Conservation (phyloP, 1,140 invertebrate genomes). For the Lordiphosa stackelbergi region DNA sequence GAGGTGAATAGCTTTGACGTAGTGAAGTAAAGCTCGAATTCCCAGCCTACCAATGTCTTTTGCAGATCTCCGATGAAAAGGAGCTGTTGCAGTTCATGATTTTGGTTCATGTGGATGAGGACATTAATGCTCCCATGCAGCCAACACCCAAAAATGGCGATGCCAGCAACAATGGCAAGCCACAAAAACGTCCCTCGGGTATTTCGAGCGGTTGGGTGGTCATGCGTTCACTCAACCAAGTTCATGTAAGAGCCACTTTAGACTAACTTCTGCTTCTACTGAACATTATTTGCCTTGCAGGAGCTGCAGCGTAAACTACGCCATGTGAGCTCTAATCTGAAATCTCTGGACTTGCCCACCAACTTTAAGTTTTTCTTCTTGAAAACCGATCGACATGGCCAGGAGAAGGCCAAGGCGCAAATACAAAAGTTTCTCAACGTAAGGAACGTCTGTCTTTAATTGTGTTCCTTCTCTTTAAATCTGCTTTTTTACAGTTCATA, state of each 20-base stretch:
- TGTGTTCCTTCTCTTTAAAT: not conserved
- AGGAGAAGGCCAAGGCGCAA: constrained; percentile 89
- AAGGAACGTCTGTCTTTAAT: constrained; percentile 48
- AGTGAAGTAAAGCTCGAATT: not conserved
- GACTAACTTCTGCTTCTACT: not conserved
- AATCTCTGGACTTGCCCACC: constrained; percentile 88
- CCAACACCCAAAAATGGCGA: constrained; percentile 33
- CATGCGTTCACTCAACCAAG: constrained; percentile 87
- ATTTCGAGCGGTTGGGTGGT: constrained; percentile 91
- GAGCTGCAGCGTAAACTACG: constrained; percentile 90
- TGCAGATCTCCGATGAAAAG: constrained; percentile 85
- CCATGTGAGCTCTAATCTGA: constrained; percentile 87
- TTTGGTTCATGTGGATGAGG: constrained; percentile 86
- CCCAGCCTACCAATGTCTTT: not conserved
- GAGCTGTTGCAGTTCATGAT: constrained; percentile 89
- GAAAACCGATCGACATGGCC: constrained; percentile 85
- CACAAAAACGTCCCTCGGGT: constrained; percentile 79
- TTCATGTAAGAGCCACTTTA: constrained; percentile 79
- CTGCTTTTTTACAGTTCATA: constrained; percentile 81
- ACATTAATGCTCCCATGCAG: constrained; percentile 72
- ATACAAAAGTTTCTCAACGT: constrained; percentile 92
- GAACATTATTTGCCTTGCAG: constrained; percentile 75
- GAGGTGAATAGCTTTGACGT: constrained; percentile 79
- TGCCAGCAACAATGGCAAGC: constrained; percentile 17
- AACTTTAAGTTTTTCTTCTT: constrained; percentile 88